Conservation (phyloP, 23 tunicate species). For the Phallusia fumigata region DNA sequence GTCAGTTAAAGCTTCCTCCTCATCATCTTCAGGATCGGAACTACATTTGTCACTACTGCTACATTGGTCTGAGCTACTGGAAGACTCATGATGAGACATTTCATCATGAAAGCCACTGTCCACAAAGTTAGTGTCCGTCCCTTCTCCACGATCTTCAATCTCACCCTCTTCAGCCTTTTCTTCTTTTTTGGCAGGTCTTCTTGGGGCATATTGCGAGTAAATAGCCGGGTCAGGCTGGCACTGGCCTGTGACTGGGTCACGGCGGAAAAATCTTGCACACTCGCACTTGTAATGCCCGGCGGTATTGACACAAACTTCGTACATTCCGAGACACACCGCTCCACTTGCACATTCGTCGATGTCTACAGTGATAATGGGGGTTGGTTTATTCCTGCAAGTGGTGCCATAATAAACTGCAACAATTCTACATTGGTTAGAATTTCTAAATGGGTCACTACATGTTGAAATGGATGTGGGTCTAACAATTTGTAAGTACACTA, state of each 20-base stretch:
- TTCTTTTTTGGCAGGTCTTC: conserved; percentile 23
- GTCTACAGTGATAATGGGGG: conserved; percentile 36
- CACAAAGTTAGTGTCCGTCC: background rate
- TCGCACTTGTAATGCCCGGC: conserved; percentile 95
- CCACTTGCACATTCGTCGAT: conserved; percentile 97
- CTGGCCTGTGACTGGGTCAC: conserved; percentile 80
- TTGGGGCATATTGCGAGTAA: conserved; percentile 69
- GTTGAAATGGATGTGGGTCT: background rate
- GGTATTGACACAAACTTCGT: conserved; percentile 94
- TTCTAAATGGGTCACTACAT: background rate
- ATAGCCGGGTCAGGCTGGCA: conserved; percentile 98
- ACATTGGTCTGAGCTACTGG: conserved; percentile 11
- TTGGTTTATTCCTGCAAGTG: conserved; percentile 11
- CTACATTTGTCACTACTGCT: conserved; percentile 29
- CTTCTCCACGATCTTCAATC: conserved; percentile 1
- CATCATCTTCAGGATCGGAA: conserved; percentile 7
- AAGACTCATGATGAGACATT: conserved; percentile 24
- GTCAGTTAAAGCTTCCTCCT: conserved; percentile 55
- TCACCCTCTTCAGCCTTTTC: conserved; percentile 48
- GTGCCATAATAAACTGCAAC: background rate
- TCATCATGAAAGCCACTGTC: conserved; percentile 32
- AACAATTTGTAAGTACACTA: no score
- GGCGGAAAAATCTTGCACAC: conserved; percentile 93
- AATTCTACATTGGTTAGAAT: background rate
- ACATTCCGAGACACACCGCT: conserved; percentile 96